These are phyloP conservation scores for Entomobrya multifasciata DNA, from an alignment of 2,888 invertebrate genomes.

Conservation along the genomic window DNA sequence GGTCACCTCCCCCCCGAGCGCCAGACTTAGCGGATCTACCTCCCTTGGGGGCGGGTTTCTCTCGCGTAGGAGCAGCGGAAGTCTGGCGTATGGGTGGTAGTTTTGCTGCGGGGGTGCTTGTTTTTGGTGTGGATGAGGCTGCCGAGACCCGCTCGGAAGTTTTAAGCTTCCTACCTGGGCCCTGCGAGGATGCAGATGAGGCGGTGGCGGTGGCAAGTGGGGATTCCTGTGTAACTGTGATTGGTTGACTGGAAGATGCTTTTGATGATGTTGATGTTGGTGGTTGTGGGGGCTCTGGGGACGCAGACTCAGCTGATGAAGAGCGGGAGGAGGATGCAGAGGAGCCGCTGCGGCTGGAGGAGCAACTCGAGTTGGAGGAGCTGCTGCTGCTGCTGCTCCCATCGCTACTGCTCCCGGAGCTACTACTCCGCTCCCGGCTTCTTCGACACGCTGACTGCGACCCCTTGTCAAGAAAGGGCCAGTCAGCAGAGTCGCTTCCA, in stretches of 20 bases:
- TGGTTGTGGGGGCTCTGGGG: slow-evolving; percentile 77
- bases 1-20: slow-evolving; percentile 78
- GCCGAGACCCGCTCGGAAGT: slow-evolving; percentile 90
- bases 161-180: slow-evolving; percentile 91
- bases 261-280: slow-evolving; percentile 59
- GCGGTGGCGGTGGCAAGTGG: too few relatives aligned
- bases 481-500: slow-evolving; percentile 82
- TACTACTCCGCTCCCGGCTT: slow-evolving; percentile 82
- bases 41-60: slow-evolving; percentile 84
- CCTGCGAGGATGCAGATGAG: too few relatives aligned
- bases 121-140: slow-evolving; percentile 80
- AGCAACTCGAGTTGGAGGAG: slow-evolving; percentile 77
- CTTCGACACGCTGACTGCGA: slow-evolving; percentile 83
- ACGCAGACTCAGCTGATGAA: slow-evolving; percentile 78
- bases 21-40: slow-evolving; percentile 79
- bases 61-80: slow-evolving; percentile 89
- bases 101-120: slow-evolving; percentile 81
- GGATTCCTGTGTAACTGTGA: too few relatives aligned
- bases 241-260: slow-evolving; percentile 73
- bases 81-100: too few relatives aligned
- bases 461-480: slow-evolving; percentile 90
- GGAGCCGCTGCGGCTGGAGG: slow-evolving; percentile 78
- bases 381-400: slow-evolving; percentile 77
- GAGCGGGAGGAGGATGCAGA: slow-evolving; percentile 78
- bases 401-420: slow-evolving; percentile 83